Evolutionary conservation across 2,888 invertebrate genomes (phyloP), one percentile per base, ranked within the genome.

Genomic region (Hofmannophila pseudospretella): DNA sequence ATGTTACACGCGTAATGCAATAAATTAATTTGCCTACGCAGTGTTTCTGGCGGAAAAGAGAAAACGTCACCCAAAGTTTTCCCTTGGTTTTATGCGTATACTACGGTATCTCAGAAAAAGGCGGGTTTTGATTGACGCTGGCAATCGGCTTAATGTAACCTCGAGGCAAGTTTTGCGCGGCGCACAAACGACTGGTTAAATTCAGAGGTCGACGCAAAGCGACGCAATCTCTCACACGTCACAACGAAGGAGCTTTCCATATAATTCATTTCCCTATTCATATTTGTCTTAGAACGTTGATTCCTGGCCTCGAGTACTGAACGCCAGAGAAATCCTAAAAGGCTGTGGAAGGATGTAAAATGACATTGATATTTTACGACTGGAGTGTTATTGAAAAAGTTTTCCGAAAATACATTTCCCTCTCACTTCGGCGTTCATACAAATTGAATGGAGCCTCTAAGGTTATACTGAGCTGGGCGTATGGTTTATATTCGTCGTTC

Each of bases 131-230:
- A 85, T 84, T 84, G 85, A 85, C 79, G 82, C 76, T 51, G 58
- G 82, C 84, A 85, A 85, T 86, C 80, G 79, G 73, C 84, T 80
- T 85, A 84, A 85, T 86, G 85, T 82, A 80, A 79, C 82, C 81
- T 79, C 74, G 68, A 73, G 74, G 80, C 77, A 84, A 84, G 79
- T 85, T 85, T 74, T 76, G 70, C 70, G 70, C 69, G 68, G 63
- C 68, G 49, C 77, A 79, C 77, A 80, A 80, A 78, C 77, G 80
- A 72, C 74, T 80, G 81, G 81, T 82, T 82, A 81, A 82, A 85
- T 81, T 84, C 71, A 64, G 77, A 81, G 82, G 82, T 79, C 82
- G 79, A 74, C 79, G 80, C 70, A 81, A 84, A 84, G 67, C 76
- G 85, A 78, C 79, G 73, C 80, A 77, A 85, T 85, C 76, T 68